Evolutionary conservation across 1,140 invertebrate species (phyloP), one percentile per base, ranked within the genome.

Genomic region (Diuraphis noxia): DNA sequence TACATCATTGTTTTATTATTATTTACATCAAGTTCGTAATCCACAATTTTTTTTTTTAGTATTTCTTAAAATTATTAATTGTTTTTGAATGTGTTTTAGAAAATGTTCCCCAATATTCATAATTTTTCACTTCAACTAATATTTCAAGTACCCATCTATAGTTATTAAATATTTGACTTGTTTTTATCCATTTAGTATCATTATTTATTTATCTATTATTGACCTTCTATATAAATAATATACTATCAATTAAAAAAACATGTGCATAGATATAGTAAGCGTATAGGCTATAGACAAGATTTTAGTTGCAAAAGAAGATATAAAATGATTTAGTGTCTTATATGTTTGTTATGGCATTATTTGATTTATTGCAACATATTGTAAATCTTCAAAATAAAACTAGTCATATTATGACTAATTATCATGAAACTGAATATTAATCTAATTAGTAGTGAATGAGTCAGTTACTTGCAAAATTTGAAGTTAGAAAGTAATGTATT

Each of bases 341-440:
- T 46, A 85, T 43, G 30, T 46, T 36, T 86, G 21, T 52, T 52
- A 36, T 5, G 25, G 17, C 21, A 56, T 87, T 63, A 40, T 88
- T 88, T 40, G 25, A 88, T 88, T 88, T 63, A 63, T 88, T 88
- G 34, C 86, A 19, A 40, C 49, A 88, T 63, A 25, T 7, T n/a
- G 2, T 63, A 40, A 19, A 41, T 56, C 85, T 86, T 49, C n/a
- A 86, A 52, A 52, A 86, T 52, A 25, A 52, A 52, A 38, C n/a
- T 19, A 38, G 21, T 52, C 41, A 46, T 46, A 72, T 1, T 4
- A n/a, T 72, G n/a, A 72, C 56, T 72, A 72, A 72, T n/a, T 72
- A 72, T 72, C 34, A 41, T 82, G 23, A 40, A 40, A 13, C 10
- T 41, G 36, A 88, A 41, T 10, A n/a, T 1, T 49, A 40, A 56